Base-by-base conservation (phyloP, 2,113 vertebrate genomes). In the Promerops cafer region DNA sequence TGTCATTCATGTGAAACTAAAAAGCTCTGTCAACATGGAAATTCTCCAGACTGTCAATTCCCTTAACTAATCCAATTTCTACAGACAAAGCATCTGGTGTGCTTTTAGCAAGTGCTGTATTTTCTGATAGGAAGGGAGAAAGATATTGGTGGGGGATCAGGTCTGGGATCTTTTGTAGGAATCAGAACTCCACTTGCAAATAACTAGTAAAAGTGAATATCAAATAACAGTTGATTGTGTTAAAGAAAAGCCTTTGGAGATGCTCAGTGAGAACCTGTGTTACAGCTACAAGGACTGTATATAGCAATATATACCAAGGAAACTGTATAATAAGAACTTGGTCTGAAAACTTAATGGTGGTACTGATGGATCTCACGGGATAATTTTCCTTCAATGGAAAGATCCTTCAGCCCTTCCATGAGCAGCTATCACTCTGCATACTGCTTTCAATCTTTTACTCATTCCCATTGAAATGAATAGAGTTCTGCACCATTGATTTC, bases 11-110 rank as follows among this genome's bases (percentile, higher is more conserved):
- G 39, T 91, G 93, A 69, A 79, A 83, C 59, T 92, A 92, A 82
- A 95, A 84, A 75, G 66, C 33, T 93, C 84, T 77, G 75, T 90
- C 75, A 95, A 90, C 75, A 66, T 50, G 59, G 54, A 87, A 83
- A 72, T 79, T 63, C 78, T 93, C 52, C 2, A 31, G 71, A 74
- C 75, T 77, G 39, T 80, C 91, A 90, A 26, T 63, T 91, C 75
- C 59, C 60, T 68, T 47, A 30, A 42, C 63, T 65, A 76, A 91
- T 85, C 42, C 47, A 64, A 15, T 91, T 93, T 91, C 74, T 76
- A 84, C 59, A 84, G 83, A 81, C 45, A 76, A 63, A 83, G 61
- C 54, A 91, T 82, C 74, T 87, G 81, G 37, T 86, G 24, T 80
- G 63, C 66, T 89, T 78, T 86, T 80, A 80, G 16, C 49, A 69